Evolutionary conservation across 2,888 invertebrate genomes (phyloP).

Genomic region (Cyrtodaria siliqua): DNA sequence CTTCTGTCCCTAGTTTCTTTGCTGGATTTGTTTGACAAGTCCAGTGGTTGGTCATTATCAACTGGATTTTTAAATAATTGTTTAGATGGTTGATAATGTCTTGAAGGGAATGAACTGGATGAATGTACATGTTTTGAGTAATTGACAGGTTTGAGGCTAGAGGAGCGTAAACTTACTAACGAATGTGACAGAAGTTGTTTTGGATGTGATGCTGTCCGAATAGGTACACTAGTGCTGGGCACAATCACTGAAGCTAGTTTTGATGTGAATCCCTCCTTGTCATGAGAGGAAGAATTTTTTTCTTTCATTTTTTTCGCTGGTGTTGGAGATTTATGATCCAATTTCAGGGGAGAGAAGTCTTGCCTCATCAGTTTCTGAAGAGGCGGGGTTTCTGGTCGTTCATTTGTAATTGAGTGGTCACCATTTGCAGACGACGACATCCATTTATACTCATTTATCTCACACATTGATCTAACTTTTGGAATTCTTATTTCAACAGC

Average conservation of each 20-base stretch:
- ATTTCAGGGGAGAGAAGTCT: conserved; percentile 66
- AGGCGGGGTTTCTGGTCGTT: conserved; percentile 70
- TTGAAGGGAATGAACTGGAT: conserved; percentile 38
- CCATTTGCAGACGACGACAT: conserved; percentile 11
- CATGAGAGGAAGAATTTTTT: conserved; percentile 19
- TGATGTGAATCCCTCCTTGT: conserved; percentile 61
- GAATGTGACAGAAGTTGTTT: conserved; percentile 66
- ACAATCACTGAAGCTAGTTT: conserved; percentile 64
- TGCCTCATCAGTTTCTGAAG: conserved; percentile 70
- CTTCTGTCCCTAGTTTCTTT: conserved; percentile 40
- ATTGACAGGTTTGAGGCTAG: conserved; percentile 40
- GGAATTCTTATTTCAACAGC: conserved; percentile 50
- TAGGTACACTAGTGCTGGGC: conserved; percentile 52
- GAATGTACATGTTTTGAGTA: conserved; percentile 41
- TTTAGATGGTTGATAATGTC: conserved; percentile 48
- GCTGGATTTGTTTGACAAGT: conserved; percentile 75
- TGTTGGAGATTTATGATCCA: conserved; percentile 56
- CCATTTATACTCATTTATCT: conserved; percentile 45
- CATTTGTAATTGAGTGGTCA: conserved; percentile 26
- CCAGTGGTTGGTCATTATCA: conserved; percentile 72
- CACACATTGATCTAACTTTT: conserved; percentile 29
- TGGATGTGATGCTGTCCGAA: conserved; percentile 65
- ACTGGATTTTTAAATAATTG: conserved; percentile 18
- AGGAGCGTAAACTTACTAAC: conserved; percentile 46
- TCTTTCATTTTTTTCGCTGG: conserved; percentile 66